A percentile compares a stretch with the other conserved stretches of the same genome.
Evolutionary conservation across 2,888 invertebrate genomes (phyloP).

Genomic region (Aleiodes alternator): DNA sequence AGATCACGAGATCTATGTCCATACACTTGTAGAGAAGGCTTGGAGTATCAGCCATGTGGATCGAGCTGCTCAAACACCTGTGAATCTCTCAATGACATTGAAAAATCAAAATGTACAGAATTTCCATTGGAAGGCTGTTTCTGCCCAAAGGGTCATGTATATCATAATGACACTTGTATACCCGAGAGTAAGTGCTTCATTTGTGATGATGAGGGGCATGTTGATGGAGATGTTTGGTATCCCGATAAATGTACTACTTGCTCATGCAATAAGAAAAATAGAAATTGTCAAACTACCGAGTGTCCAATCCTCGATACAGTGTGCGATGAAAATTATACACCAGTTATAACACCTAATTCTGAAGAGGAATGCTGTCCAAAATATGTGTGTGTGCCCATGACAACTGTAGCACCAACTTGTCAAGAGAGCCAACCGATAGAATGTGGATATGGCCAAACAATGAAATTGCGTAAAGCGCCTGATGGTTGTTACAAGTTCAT

Average conservation of each 20-base stretch:
- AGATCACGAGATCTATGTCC: slow-evolving; percentile 81
- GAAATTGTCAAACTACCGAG: slow-evolving; percentile 80
- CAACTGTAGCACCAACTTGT: slow-evolving; percentile 77
- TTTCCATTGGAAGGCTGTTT: slow-evolving; percentile 86
- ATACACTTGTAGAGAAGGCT: slow-evolving; percentile 78
- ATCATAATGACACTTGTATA: slow-evolving; percentile 85
- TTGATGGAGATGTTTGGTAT: slow-evolving; percentile 82
- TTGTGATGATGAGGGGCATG: slow-evolving; percentile 86
- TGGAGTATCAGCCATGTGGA: slow-evolving; percentile 78
- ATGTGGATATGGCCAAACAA: slow-evolving; percentile 84
- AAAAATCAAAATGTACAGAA: slow-evolving; percentile 74
- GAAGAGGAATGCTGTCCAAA: slow-evolving; percentile 83
- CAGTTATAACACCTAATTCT: slow-evolving; percentile 77
- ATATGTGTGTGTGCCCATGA: slow-evolving; percentile 79
- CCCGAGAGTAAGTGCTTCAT: slow-evolving; percentile 81
- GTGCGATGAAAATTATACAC: slow-evolving; percentile 79
- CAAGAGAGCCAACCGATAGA: slow-evolving; percentile 82
- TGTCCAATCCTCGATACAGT: slow-evolving; percentile 78
- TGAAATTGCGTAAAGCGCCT: slow-evolving; percentile 81
- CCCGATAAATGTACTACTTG: slow-evolving; percentile 86
- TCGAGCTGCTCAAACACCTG: slow-evolving; percentile 82
- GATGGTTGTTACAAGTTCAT: slow-evolving; percentile 85
- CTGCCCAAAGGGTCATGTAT: slow-evolving; percentile 85
- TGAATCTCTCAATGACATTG: slow-evolving; percentile 78
- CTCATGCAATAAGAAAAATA: slow-evolving; percentile 78